phyloP scores from a whole-genome alignment of 2,888 invertebrate genomes.

The Disparrhopalites patrizii region DNA sequence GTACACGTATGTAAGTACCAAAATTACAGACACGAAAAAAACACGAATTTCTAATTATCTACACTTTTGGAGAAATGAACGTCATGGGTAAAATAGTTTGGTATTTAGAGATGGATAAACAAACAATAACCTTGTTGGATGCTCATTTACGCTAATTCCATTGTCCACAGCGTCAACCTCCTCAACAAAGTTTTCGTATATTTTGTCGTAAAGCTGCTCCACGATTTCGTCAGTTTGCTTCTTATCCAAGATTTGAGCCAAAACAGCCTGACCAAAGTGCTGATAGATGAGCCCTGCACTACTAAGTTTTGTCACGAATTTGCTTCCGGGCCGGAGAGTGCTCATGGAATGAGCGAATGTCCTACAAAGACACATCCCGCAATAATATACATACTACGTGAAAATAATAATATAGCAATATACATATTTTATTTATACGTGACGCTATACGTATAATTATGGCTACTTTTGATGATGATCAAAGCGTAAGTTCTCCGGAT shows the following conservation, averaged over 20 bases:
- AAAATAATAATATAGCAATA: not conserved
- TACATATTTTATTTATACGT: not conserved
- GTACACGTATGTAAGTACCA: too few relatives aligned
- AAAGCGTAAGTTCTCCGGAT: slow-evolving; percentile 70
- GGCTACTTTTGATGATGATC: slow-evolving; percentile 86
- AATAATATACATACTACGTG: too few relatives aligned
- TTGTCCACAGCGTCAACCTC: slow-evolving; percentile 97
- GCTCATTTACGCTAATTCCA: slow-evolving; percentile 60
- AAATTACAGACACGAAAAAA: too few relatives aligned
- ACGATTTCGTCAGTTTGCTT: slow-evolving; percentile 57
- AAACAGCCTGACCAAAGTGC: slow-evolving; percentile 78
- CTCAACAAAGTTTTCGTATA: slow-evolving; percentile 83
- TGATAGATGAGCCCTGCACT: slow-evolving; percentile 91
- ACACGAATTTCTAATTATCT: too few relatives aligned
- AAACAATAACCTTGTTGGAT: slow-evolving; percentile 29
- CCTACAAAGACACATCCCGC: too few relatives aligned
- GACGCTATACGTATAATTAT: not conserved
- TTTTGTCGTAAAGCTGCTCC: slow-evolving; percentile 60
- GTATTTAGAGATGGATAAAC: not conserved
- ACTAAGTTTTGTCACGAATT: slow-evolving; percentile 68
- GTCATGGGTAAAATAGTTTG: not conserved
- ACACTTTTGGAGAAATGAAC: not conserved
- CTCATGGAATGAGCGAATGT: slow-evolving; percentile 66
- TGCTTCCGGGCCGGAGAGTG: slow-evolving; percentile 57
- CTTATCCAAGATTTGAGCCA: slow-evolving; percentile 58